Evolutionary conservation across 2,113 vertebrate species (phyloP).

Genomic region (Hemibagrus wyckioides): DNA sequence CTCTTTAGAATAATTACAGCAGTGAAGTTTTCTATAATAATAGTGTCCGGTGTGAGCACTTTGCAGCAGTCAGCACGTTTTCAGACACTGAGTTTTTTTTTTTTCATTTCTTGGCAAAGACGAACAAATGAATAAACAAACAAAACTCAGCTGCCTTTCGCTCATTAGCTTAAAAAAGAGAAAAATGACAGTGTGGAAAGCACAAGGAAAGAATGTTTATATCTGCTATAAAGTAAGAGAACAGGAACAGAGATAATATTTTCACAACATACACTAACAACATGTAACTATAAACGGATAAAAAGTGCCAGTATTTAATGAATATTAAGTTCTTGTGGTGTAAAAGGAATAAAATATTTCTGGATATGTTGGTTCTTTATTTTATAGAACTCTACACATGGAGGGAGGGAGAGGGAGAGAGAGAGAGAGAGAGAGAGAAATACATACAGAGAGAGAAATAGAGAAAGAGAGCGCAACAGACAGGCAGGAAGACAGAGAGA

Average conservation of each 20-base stretch:
- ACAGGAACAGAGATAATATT: not conserved
- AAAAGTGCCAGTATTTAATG: not conserved
- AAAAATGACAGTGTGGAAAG: not conserved
- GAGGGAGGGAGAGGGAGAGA: too few species aligned
- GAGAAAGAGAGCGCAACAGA: too few species aligned
- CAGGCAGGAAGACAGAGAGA: too few species aligned
- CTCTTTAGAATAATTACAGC: not conserved
- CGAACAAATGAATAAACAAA: not conserved
- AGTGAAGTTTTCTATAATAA: not conserved
- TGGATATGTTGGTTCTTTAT: not conserved
- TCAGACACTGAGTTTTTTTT: too few species aligned
- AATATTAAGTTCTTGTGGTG: not conserved
- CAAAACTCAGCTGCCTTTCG: not conserved
- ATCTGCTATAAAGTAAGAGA: not conserved
- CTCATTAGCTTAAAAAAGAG: not conserved
- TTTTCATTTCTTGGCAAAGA: not conserved
- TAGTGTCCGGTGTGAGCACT: not conserved
- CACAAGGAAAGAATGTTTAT: not conserved
- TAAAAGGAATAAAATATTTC: not conserved
- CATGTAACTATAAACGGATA: not conserved
- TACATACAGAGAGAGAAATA: too few species aligned
- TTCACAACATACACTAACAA: not conserved
- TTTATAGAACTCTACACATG: not conserved
- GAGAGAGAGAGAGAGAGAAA: too few species aligned
- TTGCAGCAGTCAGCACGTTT: not conserved